Conservation (phyloP, 2,888 invertebrate species). For the Andricus curvator region DNA sequence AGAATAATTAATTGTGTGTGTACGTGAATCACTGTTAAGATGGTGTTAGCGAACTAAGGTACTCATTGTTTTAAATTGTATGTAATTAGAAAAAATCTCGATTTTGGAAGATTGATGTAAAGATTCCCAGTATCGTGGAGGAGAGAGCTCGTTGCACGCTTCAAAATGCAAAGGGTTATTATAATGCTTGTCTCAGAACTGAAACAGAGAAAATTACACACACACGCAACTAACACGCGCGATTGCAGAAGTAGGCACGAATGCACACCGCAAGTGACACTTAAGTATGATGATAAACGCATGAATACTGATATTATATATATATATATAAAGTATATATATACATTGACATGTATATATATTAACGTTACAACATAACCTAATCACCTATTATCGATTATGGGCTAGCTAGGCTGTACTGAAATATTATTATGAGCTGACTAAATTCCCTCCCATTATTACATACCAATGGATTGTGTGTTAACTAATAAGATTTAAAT, state of each 20-base stretch:
- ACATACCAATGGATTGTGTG: slow-evolving; percentile 74
- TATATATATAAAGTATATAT: slow-evolving; percentile 44
- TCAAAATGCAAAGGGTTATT: slow-evolving; percentile 14
- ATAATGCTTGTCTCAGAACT: slow-evolving; percentile 16
- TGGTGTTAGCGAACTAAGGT: slow-evolving; percentile 35
- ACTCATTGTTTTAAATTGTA: slow-evolving; percentile 10
- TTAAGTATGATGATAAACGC: slow-evolving; percentile 57
- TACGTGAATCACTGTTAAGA: slow-evolving; percentile 36
- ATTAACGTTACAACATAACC: slow-evolving; percentile 62
- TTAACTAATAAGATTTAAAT: slow-evolving; percentile 75
- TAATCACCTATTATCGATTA: slow-evolving; percentile 64
- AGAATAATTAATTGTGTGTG: slow-evolving; percentile 30
- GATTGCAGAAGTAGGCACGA: slow-evolving; percentile 49
- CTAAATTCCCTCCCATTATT: slow-evolving; percentile 75
- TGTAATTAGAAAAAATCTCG: slow-evolving; percentile 35
- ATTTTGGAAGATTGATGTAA: slow-evolving; percentile 15
- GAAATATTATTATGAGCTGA: slow-evolving; percentile 66
- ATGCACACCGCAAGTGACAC: slow-evolving; percentile 58
- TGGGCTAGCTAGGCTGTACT: slow-evolving; percentile 68
- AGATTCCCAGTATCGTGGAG: slow-evolving; percentile 13
- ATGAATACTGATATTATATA: slow-evolving; percentile 55
- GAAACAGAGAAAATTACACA: slow-evolving; percentile 33
- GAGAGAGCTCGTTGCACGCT: slow-evolving; percentile 36
- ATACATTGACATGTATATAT: slow-evolving; percentile 46
- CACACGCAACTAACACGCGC: slow-evolving; percentile 47